Evolutionary conservation across 2,113 vertebrate genomes (phyloP).

Genomic region (Tenebrosternarchus preto): DNA sequence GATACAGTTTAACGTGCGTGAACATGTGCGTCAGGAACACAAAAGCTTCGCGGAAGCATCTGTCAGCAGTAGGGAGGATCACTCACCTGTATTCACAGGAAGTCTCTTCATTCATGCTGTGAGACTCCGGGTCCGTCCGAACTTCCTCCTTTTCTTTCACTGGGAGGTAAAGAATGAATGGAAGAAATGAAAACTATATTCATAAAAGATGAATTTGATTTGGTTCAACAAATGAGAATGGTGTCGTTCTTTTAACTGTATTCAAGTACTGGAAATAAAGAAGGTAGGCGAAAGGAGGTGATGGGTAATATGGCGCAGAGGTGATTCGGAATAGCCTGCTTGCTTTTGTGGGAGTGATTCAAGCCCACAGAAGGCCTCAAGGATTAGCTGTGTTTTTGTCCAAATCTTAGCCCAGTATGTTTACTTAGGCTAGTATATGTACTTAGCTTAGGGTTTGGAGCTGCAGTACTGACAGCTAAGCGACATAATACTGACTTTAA

Average conservation of each 20-base stretch:
- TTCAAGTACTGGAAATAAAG: background rate
- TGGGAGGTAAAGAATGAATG: constrained; percentile 60
- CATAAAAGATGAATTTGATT: background rate
- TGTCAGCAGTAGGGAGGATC: constrained; percentile 17
- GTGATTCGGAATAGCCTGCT: background rate
- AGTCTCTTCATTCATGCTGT: constrained; percentile 84
- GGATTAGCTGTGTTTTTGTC: constrained; percentile 15
- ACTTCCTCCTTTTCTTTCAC: constrained; percentile 94
- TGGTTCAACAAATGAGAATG: background rate
- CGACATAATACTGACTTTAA: background rate
- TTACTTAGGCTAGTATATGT: background rate
- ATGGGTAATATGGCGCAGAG: background rate
- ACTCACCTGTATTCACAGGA: constrained; percentile 93
- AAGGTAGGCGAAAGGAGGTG: background rate
- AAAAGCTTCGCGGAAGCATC: constrained; percentile 12
- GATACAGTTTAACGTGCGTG: constrained; percentile 52
- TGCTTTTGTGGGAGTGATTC: constrained; percentile 14
- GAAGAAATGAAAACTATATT: background rate
- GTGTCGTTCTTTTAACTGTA: constrained; percentile 18
- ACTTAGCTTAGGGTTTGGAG: no score
- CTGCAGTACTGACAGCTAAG: constrained; percentile 41
- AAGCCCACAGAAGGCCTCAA: constrained; percentile 33
- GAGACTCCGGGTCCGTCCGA: constrained; percentile 82
- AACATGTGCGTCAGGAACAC: constrained; percentile 44
- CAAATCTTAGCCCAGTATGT: no score